Base-by-base conservation (phyloP, 2,113 vertebrate genomes). In the Rhombomys opimus region DNA sequence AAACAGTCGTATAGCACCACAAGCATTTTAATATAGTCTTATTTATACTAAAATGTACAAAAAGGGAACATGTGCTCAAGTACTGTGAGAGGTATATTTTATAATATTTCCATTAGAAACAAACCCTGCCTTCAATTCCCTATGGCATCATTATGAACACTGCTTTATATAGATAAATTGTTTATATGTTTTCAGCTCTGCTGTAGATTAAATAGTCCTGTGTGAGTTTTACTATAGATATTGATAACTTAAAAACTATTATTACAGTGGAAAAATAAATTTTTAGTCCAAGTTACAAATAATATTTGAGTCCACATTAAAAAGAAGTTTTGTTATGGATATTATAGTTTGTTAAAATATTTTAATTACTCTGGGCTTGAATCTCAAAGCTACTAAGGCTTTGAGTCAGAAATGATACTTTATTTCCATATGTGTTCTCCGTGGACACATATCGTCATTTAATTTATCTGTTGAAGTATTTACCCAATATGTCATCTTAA, bases 51-150 rank as follows among this genome's bases (percentile, higher is more conserved):
- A 80, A 90, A 93, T 68, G n/a, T 90, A 72, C 41, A 96, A 95
- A 89, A 87, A 25, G 15, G 12, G n/a, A 87, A 92, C 7, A 67
- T 41, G 12, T 30, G 22, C 72, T 90, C 41, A 54, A 65, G 78
- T 86, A 95, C 72, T 92, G 5, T 0, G 46, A 89, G 93, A 88
- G 54, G 59, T 18, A 88, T 96, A 46, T 77, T 97, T 97, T 86
- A 52, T 93, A 95, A 95, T 93, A 92, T 94, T 97, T 95, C 87
- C 46, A 77, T 98, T 96, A 95, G 87, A 98, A 98, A 96, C 75
- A 96, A 94, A 90, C 76, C 88, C 18, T 77, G 30, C 72, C 65
- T 96, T 94, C 93, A 81, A 90, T 91, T 97, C 90, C 87, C 95
- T n/a, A 46, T 50, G 57, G 94, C 65, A 93, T 17, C 76, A 96